Evolutionary conservation across 2,888 invertebrate genomes (phyloP), one percentile per base, ranked within the genome.

Genomic region (Pseudococcus longispinus): DNA sequence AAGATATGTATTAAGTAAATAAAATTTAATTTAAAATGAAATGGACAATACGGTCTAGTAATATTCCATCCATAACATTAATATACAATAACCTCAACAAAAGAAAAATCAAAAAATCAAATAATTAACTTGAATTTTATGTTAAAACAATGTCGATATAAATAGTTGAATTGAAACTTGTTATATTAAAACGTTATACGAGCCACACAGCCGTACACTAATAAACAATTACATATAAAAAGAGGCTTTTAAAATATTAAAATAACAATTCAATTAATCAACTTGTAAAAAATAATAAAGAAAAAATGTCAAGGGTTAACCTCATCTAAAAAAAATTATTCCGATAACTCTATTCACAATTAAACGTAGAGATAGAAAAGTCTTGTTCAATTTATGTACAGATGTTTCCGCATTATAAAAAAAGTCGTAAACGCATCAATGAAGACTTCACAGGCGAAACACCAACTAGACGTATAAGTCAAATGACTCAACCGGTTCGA

Each of bases 1-100:
- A n/a, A 42, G 42, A 80, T 80, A 80, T 42, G 32, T 80, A 80
- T 80, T 80, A 80, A 37, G 18, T 37, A 42, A 80, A 29, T 80
- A 42, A 80, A 37, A 80, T 70, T 70, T 77, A 2, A 37, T 80
- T 80, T 18, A 80, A 80, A n/a, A 42, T 80, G 20, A 80, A 32
- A 37, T 15, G 26, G 5, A 18, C 6, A 77, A 42, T 13, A 37
- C 20, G 13, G 11, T 23, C 20, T 15, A 37, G 20, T 80, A 2
- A 80, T 42, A 11, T 80, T n/a, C 13, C 3, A 42, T 2, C 4
- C 1, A 80, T 23, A 42, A 32, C 8, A 5, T 74, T 74, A 32
- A 32, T 18, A 74, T 32, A 74, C 18, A 32, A 37, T 32, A 23
- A 13, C 60, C 1, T 60, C 60, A 23, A 60, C 11, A 20, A 60